A percentile compares a stretch with the other conserved stretches of the same genome.
These are phyloP conservation scores for Brachionus manjavacas DNA, from an alignment of 1,140 invertebrate species.

Conservation along the genomic window DNA sequence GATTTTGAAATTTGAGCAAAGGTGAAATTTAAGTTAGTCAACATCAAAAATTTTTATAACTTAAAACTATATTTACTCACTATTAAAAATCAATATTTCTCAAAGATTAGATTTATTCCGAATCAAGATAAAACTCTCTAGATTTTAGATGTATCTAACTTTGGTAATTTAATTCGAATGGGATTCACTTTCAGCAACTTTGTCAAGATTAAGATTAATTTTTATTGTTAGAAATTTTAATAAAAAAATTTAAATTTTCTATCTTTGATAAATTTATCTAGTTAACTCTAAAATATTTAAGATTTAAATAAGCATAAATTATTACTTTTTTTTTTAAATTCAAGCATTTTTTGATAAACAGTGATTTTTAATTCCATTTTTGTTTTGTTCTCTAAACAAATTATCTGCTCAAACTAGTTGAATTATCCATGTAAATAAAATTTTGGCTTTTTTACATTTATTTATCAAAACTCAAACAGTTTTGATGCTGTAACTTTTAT, in stretches of 20 bases:
- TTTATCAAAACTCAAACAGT: not conserved
- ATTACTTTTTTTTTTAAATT: not conserved
- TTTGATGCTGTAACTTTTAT: not conserved
- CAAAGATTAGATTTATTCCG: not conserved
- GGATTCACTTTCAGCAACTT: too few relatives aligned
- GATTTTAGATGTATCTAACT: too few relatives aligned
- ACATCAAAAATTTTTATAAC: not conserved
- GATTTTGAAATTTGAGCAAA: too few relatives aligned
- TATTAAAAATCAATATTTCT: not conserved
- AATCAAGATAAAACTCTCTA: too few relatives aligned
- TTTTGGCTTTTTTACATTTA: not conserved
- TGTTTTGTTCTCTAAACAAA: too few relatives aligned
- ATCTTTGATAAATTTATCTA: not conserved
- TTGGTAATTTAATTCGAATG: too few relatives aligned
- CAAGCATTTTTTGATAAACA: too few relatives aligned
- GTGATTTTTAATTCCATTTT: too few relatives aligned
- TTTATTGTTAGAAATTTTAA: not conserved
- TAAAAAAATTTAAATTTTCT: not conserved
- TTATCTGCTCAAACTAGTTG: too few relatives aligned
- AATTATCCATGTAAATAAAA: not conserved
- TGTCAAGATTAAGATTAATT: too few relatives aligned
- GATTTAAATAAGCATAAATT: not conserved
- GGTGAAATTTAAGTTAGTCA: too few relatives aligned
- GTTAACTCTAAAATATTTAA: not conserved
- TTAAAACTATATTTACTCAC: not conserved